Evolutionary conservation across 2,888 invertebrate genomes (phyloP).

Genomic region (Aporophyla nigra): DNA sequence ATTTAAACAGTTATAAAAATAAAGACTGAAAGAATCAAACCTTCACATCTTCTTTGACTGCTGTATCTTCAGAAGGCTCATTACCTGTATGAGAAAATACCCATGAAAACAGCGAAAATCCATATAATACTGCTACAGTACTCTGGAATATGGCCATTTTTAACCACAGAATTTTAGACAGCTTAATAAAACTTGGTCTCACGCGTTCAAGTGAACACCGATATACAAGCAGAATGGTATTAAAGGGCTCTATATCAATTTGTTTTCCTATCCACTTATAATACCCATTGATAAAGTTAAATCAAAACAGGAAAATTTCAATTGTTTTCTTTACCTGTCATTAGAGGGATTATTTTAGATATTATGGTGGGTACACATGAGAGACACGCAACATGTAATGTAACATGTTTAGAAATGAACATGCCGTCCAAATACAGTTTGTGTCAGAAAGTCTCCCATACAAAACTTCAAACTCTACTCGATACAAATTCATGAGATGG

Average conservation of each 20-base stretch:
- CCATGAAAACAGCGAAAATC: slow-evolving; percentile 1
- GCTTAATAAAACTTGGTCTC: neutral
- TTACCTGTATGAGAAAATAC: neutral
- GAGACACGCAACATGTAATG: neutral
- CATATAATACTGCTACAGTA: neutral
- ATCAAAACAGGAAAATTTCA: neutral
- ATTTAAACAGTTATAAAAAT: neutral
- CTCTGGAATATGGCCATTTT: slow-evolving; percentile 34
- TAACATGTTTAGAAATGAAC: neutral
- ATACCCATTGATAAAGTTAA: slow-evolving; percentile 11
- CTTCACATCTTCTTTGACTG: neutral
- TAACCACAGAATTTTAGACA: neutral
- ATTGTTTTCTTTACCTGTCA: neutral
- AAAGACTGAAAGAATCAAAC: slow-evolving; percentile 8
- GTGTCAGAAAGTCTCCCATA: no score
- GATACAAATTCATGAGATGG: no score
- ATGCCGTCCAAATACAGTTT: neutral
- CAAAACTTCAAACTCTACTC: no score
- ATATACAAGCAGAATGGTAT: neutral
- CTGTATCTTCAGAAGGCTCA: neutral
- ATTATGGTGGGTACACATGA: neutral
- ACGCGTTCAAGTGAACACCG: neutral
- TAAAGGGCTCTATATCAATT: neutral
- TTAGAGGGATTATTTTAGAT: neutral
- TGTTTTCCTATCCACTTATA: slow-evolving; percentile 4